Evolutionary conservation across 1,140 invertebrate species (phyloP), one percentile per base, ranked within the genome.

Genomic region (Neelides sp.): DNA sequence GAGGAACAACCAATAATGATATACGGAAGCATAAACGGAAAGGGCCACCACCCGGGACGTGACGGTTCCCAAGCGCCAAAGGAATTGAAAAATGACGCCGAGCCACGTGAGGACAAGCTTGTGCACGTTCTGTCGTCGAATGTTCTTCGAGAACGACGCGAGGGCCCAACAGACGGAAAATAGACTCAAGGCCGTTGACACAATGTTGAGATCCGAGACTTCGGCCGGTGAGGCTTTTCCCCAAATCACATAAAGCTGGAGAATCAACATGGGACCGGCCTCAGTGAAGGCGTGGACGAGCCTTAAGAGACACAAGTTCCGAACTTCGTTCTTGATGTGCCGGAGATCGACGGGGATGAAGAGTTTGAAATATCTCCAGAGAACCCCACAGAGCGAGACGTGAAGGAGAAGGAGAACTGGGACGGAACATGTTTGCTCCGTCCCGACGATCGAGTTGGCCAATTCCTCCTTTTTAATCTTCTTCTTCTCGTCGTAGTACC

Each of bases 161-260:
- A 93, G 70, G 19, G 85, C 82, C 88, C 88, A 92, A 62, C 85
- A 88, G 19, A 89, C 80, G 51, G 79, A 85, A 69, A 90, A 83
- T 3, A 92, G 67, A 2, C 83, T 86, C 5, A 89, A 69, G 1
- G 78, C 75, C 3, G 82, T 80, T 0, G 85, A 85, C n/a, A 91
- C 83, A 36, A 82, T 75, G 56, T 84, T 82, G 45, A 90, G 64
- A 64, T 89, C 79, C 26, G 76, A 77, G 49, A 84, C 75, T 50
- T 81, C 73, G 45, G 72, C 70, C 7, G 63, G 52, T 13, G 62
- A 61, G 4, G 62, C 57, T 48, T 71, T 68, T 15, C 66, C 62
- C 66, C 68, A 71, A 46, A 73, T 66, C 35, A 90, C 66, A 66
- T 87, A 87, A 7, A 85, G 66, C 63, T 91, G 86, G 4, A 92